Conservation (phyloP, 2,888 invertebrate genomes). For the Drosophila borborema region DNA sequence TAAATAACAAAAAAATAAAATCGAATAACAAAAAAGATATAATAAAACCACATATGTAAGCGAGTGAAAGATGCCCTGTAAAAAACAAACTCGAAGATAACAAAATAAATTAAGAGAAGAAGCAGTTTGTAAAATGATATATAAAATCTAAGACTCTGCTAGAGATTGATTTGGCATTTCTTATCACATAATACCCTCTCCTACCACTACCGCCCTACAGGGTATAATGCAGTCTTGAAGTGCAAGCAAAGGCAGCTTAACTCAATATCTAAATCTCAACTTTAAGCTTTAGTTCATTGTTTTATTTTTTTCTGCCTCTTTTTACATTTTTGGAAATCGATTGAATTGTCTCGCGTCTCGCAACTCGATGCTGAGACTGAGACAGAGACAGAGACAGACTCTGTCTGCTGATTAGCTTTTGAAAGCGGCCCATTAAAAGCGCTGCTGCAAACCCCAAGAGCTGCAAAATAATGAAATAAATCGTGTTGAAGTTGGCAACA, state of each 20-base stretch:
- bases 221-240: slow-evolving; percentile 39
- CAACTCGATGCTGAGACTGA: background rate
- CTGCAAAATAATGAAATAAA: slow-evolving; percentile 77
- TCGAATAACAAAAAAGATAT: slow-evolving; percentile 19
- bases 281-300: slow-evolving; percentile 34
- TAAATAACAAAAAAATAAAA: slow-evolving; percentile 63
- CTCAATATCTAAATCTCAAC: slow-evolving; percentile 7
- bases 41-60: slow-evolving; percentile 7
- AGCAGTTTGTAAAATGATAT: background rate
- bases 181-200: background rate
- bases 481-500: slow-evolving; percentile 70
- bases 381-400: slow-evolving; percentile 5
- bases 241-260: slow-evolving; percentile 15
- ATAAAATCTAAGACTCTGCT: background rate
- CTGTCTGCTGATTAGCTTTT: slow-evolving; percentile 71
- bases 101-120: background rate
- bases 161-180: background rate
- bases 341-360: slow-evolving; percentile 61
- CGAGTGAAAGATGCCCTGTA: slow-evolving; percentile 7
- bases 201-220: too few relatives aligned
- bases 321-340: slow-evolving; percentile 54
- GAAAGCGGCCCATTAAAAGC: slow-evolving; percentile 63
- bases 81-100: background rate
- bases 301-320: background rate
- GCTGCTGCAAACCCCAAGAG: slow-evolving; percentile 38